Base-by-base conservation (phyloP, 2,888 invertebrate species). In the Cosmia trapezina region DNA sequence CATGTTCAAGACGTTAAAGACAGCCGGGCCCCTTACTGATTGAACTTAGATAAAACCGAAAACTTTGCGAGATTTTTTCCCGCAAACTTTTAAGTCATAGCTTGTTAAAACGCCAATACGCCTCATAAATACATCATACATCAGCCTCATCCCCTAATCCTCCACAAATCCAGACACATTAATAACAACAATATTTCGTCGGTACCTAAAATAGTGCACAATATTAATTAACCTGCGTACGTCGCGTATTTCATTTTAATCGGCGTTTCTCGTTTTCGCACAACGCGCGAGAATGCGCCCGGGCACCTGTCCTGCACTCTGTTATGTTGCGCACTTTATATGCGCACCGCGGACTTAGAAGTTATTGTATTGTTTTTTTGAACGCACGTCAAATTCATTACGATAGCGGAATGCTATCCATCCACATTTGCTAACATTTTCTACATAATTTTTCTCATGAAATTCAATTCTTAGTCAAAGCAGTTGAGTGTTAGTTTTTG, bases 121-220 rank as follows among this genome's bases (percentile, higher is more conserved):
- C 47, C 49, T 64, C 64, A 76, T 68, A 28, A 41, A 60, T 68
- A 53, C 65, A n/a, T 68, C 72, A 81, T 80, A 69, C 61, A 79
- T 81, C 77, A 83, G 43, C 9, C 22, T 47, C 60, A 75, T 69
- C 69, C 63, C 81, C 70, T 79, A 83, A 86, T 84, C 83, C 81
- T 45, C 69, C 72, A 76, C 76, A 85, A 87, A 87, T 86, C 86
- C 91, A 93, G 93, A 91, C 93, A 82, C 92, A 94, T 95, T 94
- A 94, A 95, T 95, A 90, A 94, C 91, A 91, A 92, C 90, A 93
- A 93, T 94, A 94, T 94, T 93, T 95, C 93, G 92, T 90, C 91
- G 90, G 80, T 62, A 73, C 76, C 89, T 76, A 78, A 90, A 91
- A 91, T 91, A 91, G 91, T 90, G 57, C 85, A 87, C 89, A 91